Base-by-base conservation (phyloP, 2,797 vertebrate genomes). In the Trematomus bernacchii region DNA sequence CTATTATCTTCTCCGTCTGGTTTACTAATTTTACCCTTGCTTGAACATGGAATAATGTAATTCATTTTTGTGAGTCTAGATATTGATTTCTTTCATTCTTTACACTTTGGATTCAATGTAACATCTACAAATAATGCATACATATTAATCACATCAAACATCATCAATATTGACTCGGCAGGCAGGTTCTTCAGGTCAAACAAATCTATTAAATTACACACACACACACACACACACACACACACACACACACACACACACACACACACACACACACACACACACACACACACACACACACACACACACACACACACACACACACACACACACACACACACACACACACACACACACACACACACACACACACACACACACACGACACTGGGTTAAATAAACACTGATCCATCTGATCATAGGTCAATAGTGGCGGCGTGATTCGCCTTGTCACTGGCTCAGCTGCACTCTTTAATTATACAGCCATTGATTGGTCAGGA, bases 401-500 rank as follows among this genome's bases (percentile, higher is more conserved):
- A 90, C 86, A 87, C 71, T 51, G 61, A 78, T 79, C 63, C 46
- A 57, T 61, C 66, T 54, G 71, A 64, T 82, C 69, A 10, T 43
- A 7, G 79, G 83, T 90, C 89, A 82, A 77, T 71, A 73, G 48
- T 51, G 51, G 77, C 14, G 10, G 23, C 59, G 72, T 44, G 50
- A 47, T 51, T 79, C 7, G 59, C 60, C 66, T 76, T 75, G 83
- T 89, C 88, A 88, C 82, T 85, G 69, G 68, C 86, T 88, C 87
- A 87, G 82, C 66, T 63, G 70, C 82, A 76, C 79, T 84, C 80
- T 87, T 88, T 91, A 93, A 93, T 94, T 91, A 92, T 81, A 74
- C 77, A 53, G 19, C 57, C 75, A 92, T 93, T 85, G 93, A 95
- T 91, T 86, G 73, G 73, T 44, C 52, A 8, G 43, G 42, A 70